Conservation (phyloP, 2,113 vertebrate species). For the Donacobius atricapilla region DNA sequence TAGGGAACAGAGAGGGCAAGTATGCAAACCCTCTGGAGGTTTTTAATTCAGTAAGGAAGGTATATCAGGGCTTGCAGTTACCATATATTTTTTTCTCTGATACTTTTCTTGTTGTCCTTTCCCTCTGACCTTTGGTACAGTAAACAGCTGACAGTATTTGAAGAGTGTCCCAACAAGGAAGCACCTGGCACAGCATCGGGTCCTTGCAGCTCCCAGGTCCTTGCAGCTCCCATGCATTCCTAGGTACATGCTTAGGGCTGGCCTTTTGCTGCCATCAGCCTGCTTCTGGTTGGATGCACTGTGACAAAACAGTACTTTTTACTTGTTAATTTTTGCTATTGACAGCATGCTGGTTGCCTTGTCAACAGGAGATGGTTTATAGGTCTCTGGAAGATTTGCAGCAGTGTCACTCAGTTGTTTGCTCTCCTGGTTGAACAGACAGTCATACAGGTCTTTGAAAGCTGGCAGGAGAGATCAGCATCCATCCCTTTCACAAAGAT, state of each 20-base stretch:
- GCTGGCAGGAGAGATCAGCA: background rate
- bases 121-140: background rate
- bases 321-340: background rate
- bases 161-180: background rate
- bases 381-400: background rate
- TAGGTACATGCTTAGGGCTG: fast-evolving
- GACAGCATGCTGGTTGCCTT: fast-evolving
- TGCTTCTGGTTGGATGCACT: background rate
- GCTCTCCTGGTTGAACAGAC: background rate
- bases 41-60: background rate
- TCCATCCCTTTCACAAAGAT: background rate
- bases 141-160: background rate
- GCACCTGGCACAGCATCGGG: background rate
- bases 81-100: background rate
- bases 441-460: fast-evolving
- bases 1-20: background rate
- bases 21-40: background rate
- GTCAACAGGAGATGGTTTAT: background rate
- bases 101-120: background rate
- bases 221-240: background rate
- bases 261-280: background rate
- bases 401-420: background rate
- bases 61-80: background rate
- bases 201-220: background rate
- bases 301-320: background rate